A percentile compares a stretch with the other conserved stretches of the same genome.
These are phyloP conservation scores for Phenacoccus solenopsis DNA, from an alignment of 1,140 invertebrate genomes.

Conservation along the genomic window DNA sequence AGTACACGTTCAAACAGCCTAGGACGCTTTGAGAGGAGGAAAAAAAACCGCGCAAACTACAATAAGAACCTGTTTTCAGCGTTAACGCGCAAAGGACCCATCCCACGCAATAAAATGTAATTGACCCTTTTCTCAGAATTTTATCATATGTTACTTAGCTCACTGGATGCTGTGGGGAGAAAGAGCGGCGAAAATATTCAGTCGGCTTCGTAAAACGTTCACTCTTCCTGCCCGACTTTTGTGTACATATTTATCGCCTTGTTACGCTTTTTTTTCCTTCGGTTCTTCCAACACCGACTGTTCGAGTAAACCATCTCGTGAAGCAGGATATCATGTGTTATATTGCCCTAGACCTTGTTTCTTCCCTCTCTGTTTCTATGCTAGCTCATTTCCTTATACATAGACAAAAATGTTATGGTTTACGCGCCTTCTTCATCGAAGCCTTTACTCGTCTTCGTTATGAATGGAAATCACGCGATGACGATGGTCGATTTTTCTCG, in stretches of 20 bases:
- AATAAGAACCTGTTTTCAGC: constrained; percentile 1
- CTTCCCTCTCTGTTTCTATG: not conserved
- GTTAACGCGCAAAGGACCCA: not conserved
- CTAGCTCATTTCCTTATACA: not conserved
- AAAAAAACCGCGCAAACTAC: not conserved
- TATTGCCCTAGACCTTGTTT: constrained; percentile 1
- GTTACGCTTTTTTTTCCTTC: not conserved
- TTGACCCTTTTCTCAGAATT: constrained; percentile 1
- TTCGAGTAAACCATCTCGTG: not conserved
- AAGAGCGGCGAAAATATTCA: not conserved
- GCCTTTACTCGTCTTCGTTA: no score
- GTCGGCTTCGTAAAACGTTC: not conserved
- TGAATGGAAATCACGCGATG: no score
- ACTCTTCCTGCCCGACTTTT: not conserved
- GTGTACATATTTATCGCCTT: constrained; percentile 1
- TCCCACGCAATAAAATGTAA: constrained; percentile 1
- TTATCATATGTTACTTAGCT: constrained; percentile 3
- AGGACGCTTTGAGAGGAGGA: no score
- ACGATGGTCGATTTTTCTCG: no score
- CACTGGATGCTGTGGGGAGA: no score
- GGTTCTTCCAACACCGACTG: not conserved
- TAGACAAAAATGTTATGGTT: not conserved
- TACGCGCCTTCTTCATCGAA: no score
- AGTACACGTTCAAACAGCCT: no score
- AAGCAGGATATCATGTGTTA: not conserved